A percentile compares a stretch with the other conserved stretches of the same genome.
These are phyloP conservation scores for Achroia grisella DNA, from an alignment of 1,140 invertebrate species.

Conservation along the genomic window DNA sequence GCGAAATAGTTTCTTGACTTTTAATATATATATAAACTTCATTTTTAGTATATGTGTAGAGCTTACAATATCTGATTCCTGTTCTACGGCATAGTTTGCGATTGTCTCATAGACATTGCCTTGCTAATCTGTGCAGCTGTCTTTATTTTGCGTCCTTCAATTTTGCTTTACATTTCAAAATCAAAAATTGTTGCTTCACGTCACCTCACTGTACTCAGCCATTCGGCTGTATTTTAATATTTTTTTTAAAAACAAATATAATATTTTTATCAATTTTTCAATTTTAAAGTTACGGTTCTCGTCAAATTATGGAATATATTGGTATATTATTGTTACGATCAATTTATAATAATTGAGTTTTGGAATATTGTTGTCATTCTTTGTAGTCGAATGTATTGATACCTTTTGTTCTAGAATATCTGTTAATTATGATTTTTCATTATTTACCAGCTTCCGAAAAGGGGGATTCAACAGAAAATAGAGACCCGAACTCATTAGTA, in stretches of 20 bases:
- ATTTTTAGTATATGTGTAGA: too few relatives aligned
- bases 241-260: conserved; percentile 62
- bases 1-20: too few relatives aligned
- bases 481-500: conserved; percentile 58
- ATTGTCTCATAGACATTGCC: too few relatives aligned
- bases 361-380: conserved; percentile 27
- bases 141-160: too few relatives aligned
- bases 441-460: conserved; percentile 62
- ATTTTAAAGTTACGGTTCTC: conserved; percentile 17
- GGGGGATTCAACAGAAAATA: conserved; percentile 66
- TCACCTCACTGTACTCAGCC: conserved; percentile 56
- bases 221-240: conserved; percentile 57
- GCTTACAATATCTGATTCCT: too few relatives aligned
- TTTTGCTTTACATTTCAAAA: too few relatives aligned
- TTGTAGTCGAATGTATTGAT: conserved; percentile 21
- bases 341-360: conserved; percentile 5
- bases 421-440: conserved; percentile 58
- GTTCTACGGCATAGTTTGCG: too few relatives aligned
- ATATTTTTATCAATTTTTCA: conserved; percentile 35
- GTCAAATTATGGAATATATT: conserved; percentile 55
- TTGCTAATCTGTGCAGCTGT: background rate
- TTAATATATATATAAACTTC: too few relatives aligned
- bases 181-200: conserved; percentile 61
- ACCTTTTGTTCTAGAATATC: conserved; percentile 67
- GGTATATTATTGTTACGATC: conserved; percentile 34